Conservation (phyloP, 2,113 vertebrate genomes). For the Xyliphius kryptos region DNA sequence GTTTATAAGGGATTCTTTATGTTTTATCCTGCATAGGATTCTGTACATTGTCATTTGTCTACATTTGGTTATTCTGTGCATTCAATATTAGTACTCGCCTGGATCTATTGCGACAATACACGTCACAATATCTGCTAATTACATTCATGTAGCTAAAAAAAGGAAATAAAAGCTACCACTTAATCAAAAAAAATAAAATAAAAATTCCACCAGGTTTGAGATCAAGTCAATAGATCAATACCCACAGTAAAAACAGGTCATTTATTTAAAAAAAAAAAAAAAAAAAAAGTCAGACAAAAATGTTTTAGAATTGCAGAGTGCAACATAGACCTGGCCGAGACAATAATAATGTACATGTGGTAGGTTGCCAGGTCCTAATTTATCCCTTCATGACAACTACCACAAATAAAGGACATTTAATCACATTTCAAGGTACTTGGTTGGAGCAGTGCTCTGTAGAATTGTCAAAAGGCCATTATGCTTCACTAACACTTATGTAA, state of each 20-base stretch:
- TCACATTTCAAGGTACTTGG: conserved; percentile 61
- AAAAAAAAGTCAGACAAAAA: conserved; percentile 54
- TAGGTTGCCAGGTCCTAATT: conserved; percentile 52
- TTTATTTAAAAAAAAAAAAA: too few relatives aligned
- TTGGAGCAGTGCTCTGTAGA: conserved; percentile 62
- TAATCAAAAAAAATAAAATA: conserved; percentile 39
- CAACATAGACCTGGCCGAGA: conserved; percentile 46
- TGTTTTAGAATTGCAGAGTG: conserved; percentile 49
- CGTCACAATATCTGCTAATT: conserved; percentile 60
- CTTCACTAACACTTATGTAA: conserved; percentile 39
- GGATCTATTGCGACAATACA: conserved; percentile 62
- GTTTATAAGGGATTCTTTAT: conserved; percentile 78
- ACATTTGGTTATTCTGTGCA: conserved; percentile 91
- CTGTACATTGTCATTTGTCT: conserved; percentile 74
- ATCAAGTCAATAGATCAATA: too few relatives aligned
- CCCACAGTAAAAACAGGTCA: too few relatives aligned
- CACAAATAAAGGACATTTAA: conserved; percentile 32
- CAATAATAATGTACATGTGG: conserved; percentile 46
- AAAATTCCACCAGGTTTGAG: conserved; percentile 33
- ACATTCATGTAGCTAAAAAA: conserved; percentile 65
- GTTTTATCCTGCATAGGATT: conserved; percentile 87
- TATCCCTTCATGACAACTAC: conserved; percentile 51
- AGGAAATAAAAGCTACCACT: conserved; percentile 49
- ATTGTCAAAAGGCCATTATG: conserved; percentile 48
- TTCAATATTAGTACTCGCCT: conserved; percentile 72